phyloP scores from a whole-genome alignment of 2,888 invertebrate species.

The Seira musarum region DNA sequence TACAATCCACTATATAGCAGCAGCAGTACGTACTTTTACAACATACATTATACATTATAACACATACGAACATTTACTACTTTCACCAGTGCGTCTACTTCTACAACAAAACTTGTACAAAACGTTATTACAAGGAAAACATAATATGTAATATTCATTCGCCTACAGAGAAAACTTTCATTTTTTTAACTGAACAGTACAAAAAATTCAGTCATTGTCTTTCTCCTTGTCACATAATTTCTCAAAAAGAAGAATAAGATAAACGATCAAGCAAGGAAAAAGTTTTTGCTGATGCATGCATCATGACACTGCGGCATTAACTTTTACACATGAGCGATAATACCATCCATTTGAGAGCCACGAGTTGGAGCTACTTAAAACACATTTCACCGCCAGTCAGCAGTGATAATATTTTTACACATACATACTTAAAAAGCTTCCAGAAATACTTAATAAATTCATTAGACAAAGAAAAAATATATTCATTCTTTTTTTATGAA shows the following conservation, averaged over 20 bases:
- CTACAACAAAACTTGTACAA: neutral
- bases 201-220: neutral
- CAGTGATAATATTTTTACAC: too few species aligned
- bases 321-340: neutral
- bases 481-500: too few species aligned
- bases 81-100: too few species aligned
- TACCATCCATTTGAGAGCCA: neutral
- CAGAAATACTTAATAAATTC: too few species aligned
- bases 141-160: neutral
- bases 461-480: too few species aligned
- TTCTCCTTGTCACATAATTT: neutral
- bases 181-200: too few species aligned
- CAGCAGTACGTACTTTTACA: too few species aligned
- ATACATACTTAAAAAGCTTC: too few species aligned
- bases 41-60: slow-evolving; percentile 26
- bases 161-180: neutral
- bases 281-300: neutral
- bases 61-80: neutral
- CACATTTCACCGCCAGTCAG: too few species aligned
- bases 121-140: neutral
- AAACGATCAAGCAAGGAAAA: neutral
- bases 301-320: neutral
- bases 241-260: neutral
- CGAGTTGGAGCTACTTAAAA: too few species aligned
- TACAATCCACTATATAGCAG: slow-evolving; percentile 7